A percentile compares a stretch with the other conserved stretches of the same genome.
Evolutionary conservation across 92 coral and sea anemone genomes (phyloP).

Genomic region (Desmophyllum pertusum): DNA sequence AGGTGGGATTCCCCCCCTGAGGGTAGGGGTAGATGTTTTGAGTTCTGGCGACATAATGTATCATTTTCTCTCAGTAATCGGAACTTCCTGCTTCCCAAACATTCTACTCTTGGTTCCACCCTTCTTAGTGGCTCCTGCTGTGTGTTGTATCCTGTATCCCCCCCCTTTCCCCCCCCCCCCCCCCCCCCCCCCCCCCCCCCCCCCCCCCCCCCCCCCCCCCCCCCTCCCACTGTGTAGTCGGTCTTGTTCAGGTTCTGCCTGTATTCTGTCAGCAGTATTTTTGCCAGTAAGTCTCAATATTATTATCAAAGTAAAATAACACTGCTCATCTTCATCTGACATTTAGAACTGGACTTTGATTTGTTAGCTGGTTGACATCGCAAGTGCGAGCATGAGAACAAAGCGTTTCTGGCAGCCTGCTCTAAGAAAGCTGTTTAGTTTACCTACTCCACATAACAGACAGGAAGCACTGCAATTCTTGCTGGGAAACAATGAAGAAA

Average conservation of each 20-base stretch:
- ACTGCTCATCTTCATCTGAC: neutral
- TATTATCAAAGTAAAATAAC: neutral
- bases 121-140: no score
- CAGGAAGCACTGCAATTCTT: constrained; percentile 60
- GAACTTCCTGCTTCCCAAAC: no score
- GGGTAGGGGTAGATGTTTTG: no score
- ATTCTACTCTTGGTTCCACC: no score
- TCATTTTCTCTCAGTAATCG: no score
- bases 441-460: constrained; percentile 49
- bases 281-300: no score
- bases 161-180: no score
- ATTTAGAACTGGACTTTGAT: constrained; percentile 85
- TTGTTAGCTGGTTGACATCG: constrained; percentile 53
- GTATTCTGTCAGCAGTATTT: no score
- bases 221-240: neutral
- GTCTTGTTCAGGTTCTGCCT: no score
- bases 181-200: neutral
- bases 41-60: no score
- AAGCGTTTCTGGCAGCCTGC: constrained; percentile 79
- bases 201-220: neutral
- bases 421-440: constrained; percentile 65
- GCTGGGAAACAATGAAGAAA: constrained; percentile 58
- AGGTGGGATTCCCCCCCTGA: no score
- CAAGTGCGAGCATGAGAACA: constrained; percentile 66
- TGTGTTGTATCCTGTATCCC: no score